Conservation (phyloP, 2,888 invertebrate species). For the Tupiocoris notatus region DNA sequence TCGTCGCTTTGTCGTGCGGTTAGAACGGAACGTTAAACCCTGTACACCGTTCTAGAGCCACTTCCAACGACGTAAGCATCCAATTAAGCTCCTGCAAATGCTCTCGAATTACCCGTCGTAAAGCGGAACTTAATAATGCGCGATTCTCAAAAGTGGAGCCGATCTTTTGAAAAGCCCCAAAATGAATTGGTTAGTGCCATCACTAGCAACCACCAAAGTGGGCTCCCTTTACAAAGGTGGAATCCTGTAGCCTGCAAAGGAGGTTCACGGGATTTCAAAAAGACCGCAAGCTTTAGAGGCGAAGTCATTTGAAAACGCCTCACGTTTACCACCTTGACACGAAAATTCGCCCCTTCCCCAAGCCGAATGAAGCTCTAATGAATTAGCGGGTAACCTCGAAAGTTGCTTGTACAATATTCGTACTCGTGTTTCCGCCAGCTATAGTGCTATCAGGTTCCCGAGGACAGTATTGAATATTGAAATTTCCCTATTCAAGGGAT, state of each 20-base stretch:
- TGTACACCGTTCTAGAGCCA: neutral
- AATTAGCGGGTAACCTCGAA: slow-evolving; percentile 24
- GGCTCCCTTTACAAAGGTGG: slow-evolving; percentile 2
- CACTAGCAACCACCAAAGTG: neutral
- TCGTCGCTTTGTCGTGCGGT: neutral
- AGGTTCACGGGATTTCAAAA: slow-evolving; percentile 14
- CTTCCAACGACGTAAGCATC: neutral
- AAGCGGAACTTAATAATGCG: neutral
- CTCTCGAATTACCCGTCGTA: neutral
- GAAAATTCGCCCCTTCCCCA: neutral
- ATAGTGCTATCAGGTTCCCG: no score
- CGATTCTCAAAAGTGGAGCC: neutral
- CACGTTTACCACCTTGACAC: neutral
- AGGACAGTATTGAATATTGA: no score
- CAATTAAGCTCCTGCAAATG: neutral
- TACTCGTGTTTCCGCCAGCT: no score
- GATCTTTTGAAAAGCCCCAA: slow-evolving; percentile 4
- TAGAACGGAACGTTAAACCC: neutral
- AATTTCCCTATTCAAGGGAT: no score
- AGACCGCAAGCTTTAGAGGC: slow-evolving; percentile 21
- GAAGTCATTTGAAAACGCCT: neutral
- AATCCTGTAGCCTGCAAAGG: neutral
- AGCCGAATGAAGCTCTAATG: slow-evolving; percentile 7
- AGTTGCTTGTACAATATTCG: neutral
- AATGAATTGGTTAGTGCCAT: neutral